A percentile compares a stretch with the other conserved stretches of the same genome.
Evolutionary conservation across 1,140 invertebrate genomes (phyloP).

Genomic region (Drosophila littoralis): DNA sequence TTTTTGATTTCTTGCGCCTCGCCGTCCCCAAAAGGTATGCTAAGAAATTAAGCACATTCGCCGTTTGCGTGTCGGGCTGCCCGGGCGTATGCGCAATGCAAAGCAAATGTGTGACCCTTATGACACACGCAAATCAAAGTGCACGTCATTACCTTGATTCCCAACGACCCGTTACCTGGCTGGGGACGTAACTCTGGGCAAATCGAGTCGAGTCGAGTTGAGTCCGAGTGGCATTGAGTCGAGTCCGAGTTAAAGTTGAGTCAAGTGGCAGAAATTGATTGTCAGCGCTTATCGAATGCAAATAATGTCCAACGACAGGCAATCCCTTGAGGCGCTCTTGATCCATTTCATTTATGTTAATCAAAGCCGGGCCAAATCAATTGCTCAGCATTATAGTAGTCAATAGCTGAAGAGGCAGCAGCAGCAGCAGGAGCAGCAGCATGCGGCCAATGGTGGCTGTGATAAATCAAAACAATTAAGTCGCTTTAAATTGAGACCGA

Average conservation of each 20-base stretch:
- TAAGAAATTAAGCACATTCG: conserved; percentile 76
- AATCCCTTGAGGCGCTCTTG: conserved; percentile 23
- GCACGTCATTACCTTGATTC: conserved; percentile 81
- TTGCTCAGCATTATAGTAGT: conserved; percentile 31
- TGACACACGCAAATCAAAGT: conserved; percentile 73
- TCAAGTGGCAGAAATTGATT: conserved; percentile 44
- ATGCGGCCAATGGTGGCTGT: conserved; percentile 7
- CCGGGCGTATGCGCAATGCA: conserved; percentile 71
- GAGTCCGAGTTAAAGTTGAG: background rate
- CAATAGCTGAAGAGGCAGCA: conserved; percentile 37
- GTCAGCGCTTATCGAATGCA: conserved; percentile 38
- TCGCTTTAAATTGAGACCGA: conserved; percentile 71
- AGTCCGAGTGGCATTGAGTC: background rate
- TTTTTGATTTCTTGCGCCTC: conserved; percentile 57
- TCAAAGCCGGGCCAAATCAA: conserved; percentile 54
- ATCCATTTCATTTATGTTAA: conserved; percentile 60
- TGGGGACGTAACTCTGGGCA: background rate
- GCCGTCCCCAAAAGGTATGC: conserved; percentile 66
- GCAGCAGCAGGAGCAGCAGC: conserved; percentile 30
- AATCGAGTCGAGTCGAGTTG: background rate
- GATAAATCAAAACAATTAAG: conserved; percentile 82
- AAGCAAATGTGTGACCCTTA: conserved; percentile 49
- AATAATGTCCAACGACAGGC: conserved; percentile 21
- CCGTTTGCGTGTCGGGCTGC: conserved; percentile 60
- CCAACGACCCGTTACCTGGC: conserved; percentile 2